phyloP scores from a whole-genome alignment of 2,113 vertebrate genomes.

The Myotis davidii region DNA sequence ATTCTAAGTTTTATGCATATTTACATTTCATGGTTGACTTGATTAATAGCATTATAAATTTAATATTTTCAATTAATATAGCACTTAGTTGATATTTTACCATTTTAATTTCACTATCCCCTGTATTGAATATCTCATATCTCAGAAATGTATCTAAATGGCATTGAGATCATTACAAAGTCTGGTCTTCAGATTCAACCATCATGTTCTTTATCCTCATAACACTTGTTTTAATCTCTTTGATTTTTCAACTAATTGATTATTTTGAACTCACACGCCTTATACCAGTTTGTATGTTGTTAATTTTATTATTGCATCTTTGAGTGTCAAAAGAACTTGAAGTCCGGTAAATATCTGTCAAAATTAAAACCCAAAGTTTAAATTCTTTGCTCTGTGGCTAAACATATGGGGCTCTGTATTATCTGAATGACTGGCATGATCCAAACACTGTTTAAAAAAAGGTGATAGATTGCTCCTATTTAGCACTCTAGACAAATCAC shows the following conservation, averaged over 20 bases:
- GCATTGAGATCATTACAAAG: neutral
- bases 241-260: neutral
- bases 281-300: neutral
- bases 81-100: neutral
- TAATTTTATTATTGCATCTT: neutral
- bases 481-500: neutral
- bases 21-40: neutral
- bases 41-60: neutral
- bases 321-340: neutral
- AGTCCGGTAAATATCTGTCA: neutral
- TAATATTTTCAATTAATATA: neutral
- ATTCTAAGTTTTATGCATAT: neutral
- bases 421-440: neutral
- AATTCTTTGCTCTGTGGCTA: neutral
- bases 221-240: neutral
- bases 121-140: neutral
- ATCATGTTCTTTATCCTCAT: neutral
- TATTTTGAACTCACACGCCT: neutral
- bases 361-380: neutral
- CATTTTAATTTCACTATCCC: neutral
- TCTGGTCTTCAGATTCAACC: neutral
- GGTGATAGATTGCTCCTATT: neutral
- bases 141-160: slow-evolving; percentile 28
- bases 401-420: neutral
- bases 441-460: neutral